Conservation (phyloP, 2,113 vertebrate genomes). For the Suricata suricatta region DNA sequence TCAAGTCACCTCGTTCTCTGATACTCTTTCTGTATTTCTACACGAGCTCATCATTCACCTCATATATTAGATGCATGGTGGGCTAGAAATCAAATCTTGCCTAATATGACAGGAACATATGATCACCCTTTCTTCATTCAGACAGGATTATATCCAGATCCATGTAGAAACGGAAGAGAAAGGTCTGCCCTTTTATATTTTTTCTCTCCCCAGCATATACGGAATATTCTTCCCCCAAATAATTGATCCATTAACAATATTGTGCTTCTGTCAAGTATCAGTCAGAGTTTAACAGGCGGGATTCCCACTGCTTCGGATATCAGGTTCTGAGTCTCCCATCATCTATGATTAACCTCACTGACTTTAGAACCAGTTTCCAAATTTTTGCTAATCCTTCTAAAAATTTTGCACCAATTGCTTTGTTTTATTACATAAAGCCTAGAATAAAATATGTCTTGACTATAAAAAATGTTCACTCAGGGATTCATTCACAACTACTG, state of each 20-base stretch:
- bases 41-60: neutral
- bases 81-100: constrained; percentile 4
- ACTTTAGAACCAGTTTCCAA: neutral
- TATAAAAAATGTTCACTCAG: neutral
- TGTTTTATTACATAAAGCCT: neutral
- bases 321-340: neutral
- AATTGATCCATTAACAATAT: neutral
- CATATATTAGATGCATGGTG: neutral
- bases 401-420: neutral
- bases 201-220: neutral
- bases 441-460: neutral
- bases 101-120: neutral
- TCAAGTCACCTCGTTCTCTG: neutral
- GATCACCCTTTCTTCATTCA: neutral
- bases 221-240: neutral
- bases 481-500: neutral
- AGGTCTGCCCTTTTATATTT: neutral
- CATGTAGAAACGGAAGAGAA: neutral
- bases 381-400: neutral
- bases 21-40: neutral
- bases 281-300: neutral
- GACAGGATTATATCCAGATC: neutral
- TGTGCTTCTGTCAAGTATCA: neutral
- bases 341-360: neutral
- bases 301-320: neutral